A percentile compares a stretch with the other conserved stretches of the same genome.
Conservation (phyloP, 2,797 vertebrate species). For the Acanthiza pusilla region DNA sequence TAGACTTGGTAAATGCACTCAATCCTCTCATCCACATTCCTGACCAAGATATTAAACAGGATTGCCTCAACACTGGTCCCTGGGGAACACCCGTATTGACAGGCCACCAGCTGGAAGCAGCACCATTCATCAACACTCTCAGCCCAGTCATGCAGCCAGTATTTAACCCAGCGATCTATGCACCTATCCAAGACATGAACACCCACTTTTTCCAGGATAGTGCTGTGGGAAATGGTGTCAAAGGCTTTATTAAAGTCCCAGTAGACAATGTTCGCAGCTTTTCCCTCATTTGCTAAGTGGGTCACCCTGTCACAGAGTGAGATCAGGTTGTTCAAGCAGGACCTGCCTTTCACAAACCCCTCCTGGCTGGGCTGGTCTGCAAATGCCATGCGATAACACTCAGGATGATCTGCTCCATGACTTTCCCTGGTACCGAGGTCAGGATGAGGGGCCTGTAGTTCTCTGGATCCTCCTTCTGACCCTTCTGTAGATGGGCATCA, state of each 20-base stretch:
- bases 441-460: background rate
- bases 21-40: background rate
- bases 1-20: background rate
- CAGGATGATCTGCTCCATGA: background rate
- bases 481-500: background rate
- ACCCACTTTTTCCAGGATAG: background rate
- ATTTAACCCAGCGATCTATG: background rate
- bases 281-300: background rate
- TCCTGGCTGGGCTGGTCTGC: background rate
- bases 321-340: background rate
- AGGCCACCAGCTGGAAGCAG: background rate
- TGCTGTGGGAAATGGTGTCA: background rate
- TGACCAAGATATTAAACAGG: background rate
- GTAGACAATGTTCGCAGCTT: background rate
- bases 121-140: background rate
- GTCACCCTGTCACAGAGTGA: background rate
- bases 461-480: background rate
- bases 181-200: background rate
- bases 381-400: background rate
- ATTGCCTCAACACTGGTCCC: background rate
- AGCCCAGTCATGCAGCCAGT: background rate
- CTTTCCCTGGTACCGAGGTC: accelerated
- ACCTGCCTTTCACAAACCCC: background rate
- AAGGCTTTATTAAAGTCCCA: background rate
- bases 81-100: background rate